A percentile compares a stretch with the other conserved stretches of the same genome.
These are phyloP conservation scores for Hippocampus guttulatus DNA, from an alignment of 2,113 vertebrate genomes.

Conservation along the genomic window DNA sequence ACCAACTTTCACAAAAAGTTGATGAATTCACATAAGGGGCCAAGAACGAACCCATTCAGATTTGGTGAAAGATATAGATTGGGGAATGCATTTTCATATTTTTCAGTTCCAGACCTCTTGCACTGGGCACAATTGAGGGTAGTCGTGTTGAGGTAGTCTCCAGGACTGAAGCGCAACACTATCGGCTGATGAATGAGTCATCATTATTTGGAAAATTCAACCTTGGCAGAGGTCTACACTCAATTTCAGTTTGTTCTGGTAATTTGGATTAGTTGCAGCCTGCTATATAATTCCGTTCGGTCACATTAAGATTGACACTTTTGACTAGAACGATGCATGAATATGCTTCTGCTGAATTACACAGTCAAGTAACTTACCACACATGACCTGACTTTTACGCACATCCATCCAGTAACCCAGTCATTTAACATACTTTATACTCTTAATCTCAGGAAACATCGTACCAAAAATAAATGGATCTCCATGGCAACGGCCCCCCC, in stretches of 20 bases:
- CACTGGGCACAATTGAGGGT: too few species aligned
- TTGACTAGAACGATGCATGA: neutral
- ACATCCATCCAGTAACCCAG: neutral
- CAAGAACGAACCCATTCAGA: neutral
- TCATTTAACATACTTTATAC: constrained; percentile 20
- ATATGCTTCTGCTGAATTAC: neutral
- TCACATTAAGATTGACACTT: neutral
- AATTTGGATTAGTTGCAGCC: too few species aligned
- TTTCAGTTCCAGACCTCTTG: too few species aligned
- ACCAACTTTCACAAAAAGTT: too few species aligned
- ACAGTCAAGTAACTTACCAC: neutral
- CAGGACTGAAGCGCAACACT: neutral
- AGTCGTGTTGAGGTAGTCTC: neutral
- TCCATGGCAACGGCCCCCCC: constrained; percentile 25
- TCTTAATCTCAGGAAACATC: constrained; percentile 27
- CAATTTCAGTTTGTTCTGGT: neutral
- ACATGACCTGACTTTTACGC: neutral
- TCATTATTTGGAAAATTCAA: neutral
- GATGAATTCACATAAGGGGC: too few species aligned
- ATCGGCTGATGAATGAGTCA: too few species aligned
- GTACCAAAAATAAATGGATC: constrained; percentile 24
- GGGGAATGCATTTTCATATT: too few species aligned
- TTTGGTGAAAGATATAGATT: neutral
- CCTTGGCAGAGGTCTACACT: neutral
- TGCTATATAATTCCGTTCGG: too few species aligned